Evolutionary conservation across 2,113 vertebrate species (phyloP).

Genomic region (Sakesphorus luctuosus): DNA sequence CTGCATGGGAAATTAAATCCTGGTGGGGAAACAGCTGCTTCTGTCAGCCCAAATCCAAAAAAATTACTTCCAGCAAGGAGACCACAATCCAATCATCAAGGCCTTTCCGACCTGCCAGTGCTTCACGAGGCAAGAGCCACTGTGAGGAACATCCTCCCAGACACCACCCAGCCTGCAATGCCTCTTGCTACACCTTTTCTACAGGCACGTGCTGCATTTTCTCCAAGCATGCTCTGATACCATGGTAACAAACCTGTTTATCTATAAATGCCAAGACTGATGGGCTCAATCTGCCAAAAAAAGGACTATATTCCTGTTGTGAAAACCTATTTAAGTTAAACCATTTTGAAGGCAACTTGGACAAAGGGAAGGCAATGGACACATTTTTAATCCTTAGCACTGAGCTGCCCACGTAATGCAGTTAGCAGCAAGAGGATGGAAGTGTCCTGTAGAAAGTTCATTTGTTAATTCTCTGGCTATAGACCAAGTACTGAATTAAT

Average conservation of each 20-base stretch:
- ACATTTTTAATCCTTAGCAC: background rate
- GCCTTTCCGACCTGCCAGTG: background rate
- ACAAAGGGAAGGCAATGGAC: background rate
- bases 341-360: background rate
- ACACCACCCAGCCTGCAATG: background rate
- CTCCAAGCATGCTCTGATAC: fast-evolving
- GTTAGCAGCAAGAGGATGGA: slow-evolving; percentile 4
- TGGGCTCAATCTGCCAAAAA: slow-evolving; percentile 14
- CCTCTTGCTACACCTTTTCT: background rate
- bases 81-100: no score
- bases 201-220: background rate
- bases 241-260: slow-evolving; percentile 50
- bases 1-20: background rate
- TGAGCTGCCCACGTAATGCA: background rate
- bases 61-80: background rate
- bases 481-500: slow-evolving; percentile 42
- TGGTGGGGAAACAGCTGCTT: background rate
- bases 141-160: background rate
- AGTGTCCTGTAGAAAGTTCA: slow-evolving; percentile 13
- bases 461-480: slow-evolving; percentile 50
- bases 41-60: background rate
- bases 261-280: slow-evolving; percentile 6
- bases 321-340: background rate
- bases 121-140: background rate
- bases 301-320: background rate